Evolutionary conservation across 2,113 vertebrate species (phyloP).

Genomic region (Columba livia): DNA sequence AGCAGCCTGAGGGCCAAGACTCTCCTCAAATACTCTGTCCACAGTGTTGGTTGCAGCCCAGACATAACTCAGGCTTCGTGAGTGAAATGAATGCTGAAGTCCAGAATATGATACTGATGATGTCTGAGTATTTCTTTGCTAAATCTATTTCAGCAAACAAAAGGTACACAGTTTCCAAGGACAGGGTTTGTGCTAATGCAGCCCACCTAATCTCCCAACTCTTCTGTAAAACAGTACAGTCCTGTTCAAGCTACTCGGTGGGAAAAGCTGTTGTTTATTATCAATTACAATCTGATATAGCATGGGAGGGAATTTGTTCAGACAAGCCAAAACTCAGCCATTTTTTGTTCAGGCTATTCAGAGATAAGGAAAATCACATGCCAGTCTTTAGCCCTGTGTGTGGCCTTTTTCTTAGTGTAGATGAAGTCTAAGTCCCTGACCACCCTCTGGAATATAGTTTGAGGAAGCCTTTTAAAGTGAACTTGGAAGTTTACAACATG

Average conservation of each 20-base stretch:
- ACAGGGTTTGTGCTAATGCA: not conserved
- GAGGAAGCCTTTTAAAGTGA: not conserved
- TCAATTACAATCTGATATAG: not conserved
- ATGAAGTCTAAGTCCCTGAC: not conserved
- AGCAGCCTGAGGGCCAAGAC: not conserved
- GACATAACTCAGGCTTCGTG: not conserved
- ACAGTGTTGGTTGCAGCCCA: not conserved
- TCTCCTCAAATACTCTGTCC: not conserved
- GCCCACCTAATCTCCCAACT: not conserved
- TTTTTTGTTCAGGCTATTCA: not conserved
- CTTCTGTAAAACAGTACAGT: not conserved
- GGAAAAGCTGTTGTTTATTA: not conserved
- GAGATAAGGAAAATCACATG: not conserved
- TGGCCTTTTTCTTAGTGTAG: not conserved
- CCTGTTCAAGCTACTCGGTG: not conserved
- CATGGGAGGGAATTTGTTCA: accelerated
- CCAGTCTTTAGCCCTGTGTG: not conserved
- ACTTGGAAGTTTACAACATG: not conserved
- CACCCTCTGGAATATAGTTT: not conserved
- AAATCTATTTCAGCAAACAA: not conserved
- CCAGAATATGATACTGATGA: not conserved
- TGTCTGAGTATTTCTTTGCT: not conserved
- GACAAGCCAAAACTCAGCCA: not conserved
- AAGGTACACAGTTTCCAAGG: not conserved
- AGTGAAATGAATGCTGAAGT: not conserved